A percentile compares a stretch with the other conserved stretches of the same genome.
These are phyloP conservation scores for Aricia agestis DNA, from an alignment of 1,140 invertebrate species.

Conservation along the genomic window DNA sequence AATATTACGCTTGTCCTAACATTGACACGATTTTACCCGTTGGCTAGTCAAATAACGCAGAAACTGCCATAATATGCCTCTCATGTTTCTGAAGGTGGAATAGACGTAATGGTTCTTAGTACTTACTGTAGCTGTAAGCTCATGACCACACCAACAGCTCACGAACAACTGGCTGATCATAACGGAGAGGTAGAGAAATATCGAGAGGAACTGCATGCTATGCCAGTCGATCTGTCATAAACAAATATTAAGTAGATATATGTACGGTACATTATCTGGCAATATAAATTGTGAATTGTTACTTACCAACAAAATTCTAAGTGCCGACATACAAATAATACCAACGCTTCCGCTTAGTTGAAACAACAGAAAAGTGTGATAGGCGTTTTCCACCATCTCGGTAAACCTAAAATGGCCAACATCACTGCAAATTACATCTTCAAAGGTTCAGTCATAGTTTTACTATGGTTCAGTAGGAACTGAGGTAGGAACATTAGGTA, in stretches of 20 bases:
- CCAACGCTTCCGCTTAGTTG: constrained; percentile 61
- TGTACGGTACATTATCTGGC: too few species aligned
- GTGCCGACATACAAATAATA: constrained; percentile 64
- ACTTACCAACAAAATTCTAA: constrained; percentile 57
- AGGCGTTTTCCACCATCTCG: constrained; percentile 50
- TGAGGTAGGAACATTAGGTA: background rate
- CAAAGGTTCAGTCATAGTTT: background rate
- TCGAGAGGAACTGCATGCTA: constrained; percentile 68
- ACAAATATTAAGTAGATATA: too few species aligned
- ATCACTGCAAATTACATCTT: background rate
- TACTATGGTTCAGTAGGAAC: background rate
- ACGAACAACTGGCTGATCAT: constrained; percentile 74
- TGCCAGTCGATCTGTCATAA: constrained; percentile 45
- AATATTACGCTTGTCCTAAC: too few species aligned
- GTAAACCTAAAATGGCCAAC: constrained; percentile 47
- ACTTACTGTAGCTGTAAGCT: constrained; percentile 75
- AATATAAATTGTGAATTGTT: background rate
- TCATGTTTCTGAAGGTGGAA: too few species aligned
- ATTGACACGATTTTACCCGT: too few species aligned
- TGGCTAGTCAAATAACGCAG: too few species aligned
- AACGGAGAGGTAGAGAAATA: constrained; percentile 63
- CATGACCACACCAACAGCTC: constrained; percentile 78
- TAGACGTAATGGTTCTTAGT: background rate
- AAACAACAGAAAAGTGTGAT: constrained; percentile 57
- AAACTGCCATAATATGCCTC: too few species aligned